Evolutionary conservation across 2,797 vertebrate genomes (phyloP), one percentile per base, ranked within the genome.

Genomic region (Melanotaenia trifasciata): DNA sequence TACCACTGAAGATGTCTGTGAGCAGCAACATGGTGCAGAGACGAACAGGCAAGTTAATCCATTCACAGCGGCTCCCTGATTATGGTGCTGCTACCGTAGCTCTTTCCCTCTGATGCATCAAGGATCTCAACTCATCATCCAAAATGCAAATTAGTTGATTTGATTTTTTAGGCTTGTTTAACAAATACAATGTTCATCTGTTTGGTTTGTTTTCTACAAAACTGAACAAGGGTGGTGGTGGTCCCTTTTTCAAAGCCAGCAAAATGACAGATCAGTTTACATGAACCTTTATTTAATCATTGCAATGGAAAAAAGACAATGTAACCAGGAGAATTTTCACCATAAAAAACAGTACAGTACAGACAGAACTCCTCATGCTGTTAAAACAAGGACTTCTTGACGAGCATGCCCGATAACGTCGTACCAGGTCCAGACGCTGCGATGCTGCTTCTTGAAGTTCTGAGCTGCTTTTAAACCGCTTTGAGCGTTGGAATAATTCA

Each of bases 231-330:
- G 2, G 10, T 4, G 4, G 10, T 4, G 4, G 12, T 40, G 3
- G 12, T 40, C 13, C 9, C 12, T 40, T 13, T 14, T 40, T 40
- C 38, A 40, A 14, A 40, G 3, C 12, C n/a, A 53, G 22, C 2
- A 51, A 22, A 24, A n/a, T 10, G 28, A 28, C 28, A 51, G 59
- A 47, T 73, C 63, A 80, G 80, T 84, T 92, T 84, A 86, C 81
- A 87, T 79, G 61, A 90, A 90, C 81, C 68, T 95, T 95, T 95
- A 94, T 93, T 95, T 87, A 70, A 91, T 84, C 84, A 93, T 93
- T 92, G 90, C 86, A 91, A 88, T 91, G 83, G 86, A 90, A 93
- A 86, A 83, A 90, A 80, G 66, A 78, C 18, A 90, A 84, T 68
- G 62, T 78, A 88, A 90, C 87, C 87, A 72, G 86, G 78, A 84